These are phyloP conservation scores for Apotomis betuletana DNA, from an alignment of 2,888 invertebrate species.

Conservation along the genomic window DNA sequence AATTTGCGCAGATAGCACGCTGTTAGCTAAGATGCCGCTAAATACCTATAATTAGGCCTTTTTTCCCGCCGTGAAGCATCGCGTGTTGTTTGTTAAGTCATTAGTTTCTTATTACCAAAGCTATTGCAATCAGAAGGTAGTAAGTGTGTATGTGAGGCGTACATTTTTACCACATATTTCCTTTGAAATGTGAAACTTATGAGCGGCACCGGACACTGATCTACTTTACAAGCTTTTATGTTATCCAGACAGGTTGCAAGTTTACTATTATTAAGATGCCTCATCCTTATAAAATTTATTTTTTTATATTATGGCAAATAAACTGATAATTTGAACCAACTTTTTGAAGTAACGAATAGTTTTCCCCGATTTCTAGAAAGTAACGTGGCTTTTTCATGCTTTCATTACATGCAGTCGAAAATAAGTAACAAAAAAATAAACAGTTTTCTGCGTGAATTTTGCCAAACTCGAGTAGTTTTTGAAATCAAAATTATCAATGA, in stretches of 20 bases:
- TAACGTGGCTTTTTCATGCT: too few species aligned
- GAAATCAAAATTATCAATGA: too few species aligned
- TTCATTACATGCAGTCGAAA: too few species aligned
- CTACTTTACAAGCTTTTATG: slow-evolving; percentile 28
- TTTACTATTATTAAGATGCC: too few species aligned
- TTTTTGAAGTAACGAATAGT: too few species aligned
- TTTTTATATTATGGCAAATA: too few species aligned
- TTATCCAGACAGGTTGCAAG: not conserved
- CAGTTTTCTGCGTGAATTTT: too few species aligned
- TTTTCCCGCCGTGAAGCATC: slow-evolving; percentile 30
- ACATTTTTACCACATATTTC: not conserved
- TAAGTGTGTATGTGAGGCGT: not conserved
- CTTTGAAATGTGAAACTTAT: not conserved
- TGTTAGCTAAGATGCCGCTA: slow-evolving; percentile 44
- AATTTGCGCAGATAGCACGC: slow-evolving; percentile 47
- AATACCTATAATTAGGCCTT: slow-evolving; percentile 34
- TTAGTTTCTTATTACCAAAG: slow-evolving; percentile 31
- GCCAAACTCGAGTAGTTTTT: too few species aligned
- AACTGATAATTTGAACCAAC: too few species aligned
- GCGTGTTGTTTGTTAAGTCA: slow-evolving; percentile 40
- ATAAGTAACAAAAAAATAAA: too few species aligned
- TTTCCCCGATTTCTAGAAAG: too few species aligned
- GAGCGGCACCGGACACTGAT: slow-evolving; percentile 24
- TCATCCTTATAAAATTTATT: too few species aligned
- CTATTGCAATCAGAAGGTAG: not conserved